Evolutionary conservation across 2,113 vertebrate genomes (phyloP), one percentile per base, ranked within the genome.

Genomic region (Notothenia coriiceps): DNA sequence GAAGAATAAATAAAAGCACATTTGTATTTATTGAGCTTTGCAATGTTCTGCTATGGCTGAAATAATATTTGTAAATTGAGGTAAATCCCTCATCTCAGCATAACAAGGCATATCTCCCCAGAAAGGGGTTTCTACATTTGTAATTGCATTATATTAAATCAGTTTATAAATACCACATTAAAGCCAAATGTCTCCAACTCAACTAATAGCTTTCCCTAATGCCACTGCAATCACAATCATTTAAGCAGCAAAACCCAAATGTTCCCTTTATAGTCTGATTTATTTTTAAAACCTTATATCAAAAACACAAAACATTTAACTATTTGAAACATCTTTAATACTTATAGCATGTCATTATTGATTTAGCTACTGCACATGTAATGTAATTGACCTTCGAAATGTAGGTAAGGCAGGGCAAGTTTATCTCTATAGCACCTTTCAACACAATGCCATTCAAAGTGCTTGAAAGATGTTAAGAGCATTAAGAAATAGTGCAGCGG

Each of bases 1-100:
- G 54, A 54, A 18, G 7, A 40, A 50, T 72, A 79, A 52, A 71
- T 17, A 61, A 29, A 76, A 62, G 20, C 13, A 52, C 14, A 13
- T 20, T n/a, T 71, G 51, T 59, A 9, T 75, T 29, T 55, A 10
- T 35, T 18, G 12, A 59, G 35, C 13, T 70, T 59, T 61, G n/a
- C 4, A 43, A n/a, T 10, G 14, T 74, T 56, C 17, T 50, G 15
- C 17, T 52, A 3, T 55, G 10, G 35, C 18, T 35, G 44, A 62
- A 50, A 71, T 6, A 43, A 20, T 40, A 40, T 6, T 10, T 33
- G 8, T 22, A 73, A 20, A 25, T 6, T 46, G 60, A 2, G 10
- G 4, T 40, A n/a, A 51, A 57, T 13, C n/a, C 14, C 44, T 64
- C 3, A 67, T 66, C 7, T 50, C 2, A 46, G 6, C 13, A 17